Evolutionary conservation across 2,888 invertebrate species (phyloP).

Genomic region (Aleiodes testaceus): DNA sequence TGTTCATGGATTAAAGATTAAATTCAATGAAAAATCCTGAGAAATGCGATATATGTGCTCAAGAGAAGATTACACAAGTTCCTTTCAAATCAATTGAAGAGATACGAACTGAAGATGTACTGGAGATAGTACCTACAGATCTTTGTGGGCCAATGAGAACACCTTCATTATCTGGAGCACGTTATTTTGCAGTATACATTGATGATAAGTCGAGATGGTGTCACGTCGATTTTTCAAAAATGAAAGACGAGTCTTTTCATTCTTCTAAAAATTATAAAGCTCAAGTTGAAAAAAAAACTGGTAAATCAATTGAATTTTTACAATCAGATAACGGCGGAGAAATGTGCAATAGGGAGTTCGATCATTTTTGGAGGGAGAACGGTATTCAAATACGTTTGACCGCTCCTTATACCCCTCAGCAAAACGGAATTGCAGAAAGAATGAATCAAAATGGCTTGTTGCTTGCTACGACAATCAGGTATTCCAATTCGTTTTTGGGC

Average conservation of each 20-base stretch:
- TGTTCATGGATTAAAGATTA: background rate
- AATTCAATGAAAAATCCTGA: background rate
- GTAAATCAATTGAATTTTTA: slow-evolving; percentile 34
- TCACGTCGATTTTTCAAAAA: slow-evolving; percentile 51
- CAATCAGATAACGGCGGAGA: slow-evolving; percentile 31
- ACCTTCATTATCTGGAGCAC: slow-evolving; percentile 2
- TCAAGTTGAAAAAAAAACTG: slow-evolving; percentile 49
- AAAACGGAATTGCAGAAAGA: slow-evolving; percentile 40
- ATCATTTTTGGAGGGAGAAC: slow-evolving; percentile 2
- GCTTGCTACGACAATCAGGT: slow-evolving; percentile 6
- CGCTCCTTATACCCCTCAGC: slow-evolving; percentile 39
- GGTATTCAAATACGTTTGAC: slow-evolving; percentile 36
- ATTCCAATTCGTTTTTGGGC: slow-evolving; percentile 24
- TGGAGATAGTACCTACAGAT: slow-evolving; percentile 24
- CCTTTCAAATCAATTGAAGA: background rate
- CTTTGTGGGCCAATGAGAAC: slow-evolving; percentile 23
- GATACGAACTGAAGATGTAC: background rate
- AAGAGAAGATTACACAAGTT: background rate
- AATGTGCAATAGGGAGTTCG: slow-evolving; percentile 28
- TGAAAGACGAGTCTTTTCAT: slow-evolving; percentile 52
- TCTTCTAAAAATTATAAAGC: slow-evolving; percentile 52
- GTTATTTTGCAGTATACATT: slow-evolving; percentile 25
- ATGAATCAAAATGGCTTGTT: slow-evolving; percentile 31
- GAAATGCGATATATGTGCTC: background rate
- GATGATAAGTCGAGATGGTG: slow-evolving; percentile 33